Conservation (phyloP, 2,113 vertebrate genomes). For the Vombatus ursinus region DNA sequence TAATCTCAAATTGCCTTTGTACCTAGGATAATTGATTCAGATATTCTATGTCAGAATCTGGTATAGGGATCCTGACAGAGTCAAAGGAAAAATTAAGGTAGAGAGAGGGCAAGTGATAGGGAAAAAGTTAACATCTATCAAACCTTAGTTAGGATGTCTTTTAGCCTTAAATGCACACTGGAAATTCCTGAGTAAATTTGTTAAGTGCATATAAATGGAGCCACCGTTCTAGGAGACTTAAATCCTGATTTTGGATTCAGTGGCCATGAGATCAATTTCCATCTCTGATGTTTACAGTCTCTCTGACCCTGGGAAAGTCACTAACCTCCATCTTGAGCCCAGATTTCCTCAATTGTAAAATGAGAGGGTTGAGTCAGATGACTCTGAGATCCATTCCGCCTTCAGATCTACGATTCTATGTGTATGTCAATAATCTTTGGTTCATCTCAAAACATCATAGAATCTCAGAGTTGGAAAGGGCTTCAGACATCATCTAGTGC, state of each 20-base stretch:
- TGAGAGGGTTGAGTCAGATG: neutral
- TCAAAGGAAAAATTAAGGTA: neutral
- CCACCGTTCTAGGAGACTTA: neutral
- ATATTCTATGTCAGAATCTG: neutral
- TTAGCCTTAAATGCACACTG: neutral
- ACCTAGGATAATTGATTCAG: neutral
- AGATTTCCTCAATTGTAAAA: neutral
- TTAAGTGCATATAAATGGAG: neutral
- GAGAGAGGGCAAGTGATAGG: neutral
- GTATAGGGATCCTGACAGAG: neutral
- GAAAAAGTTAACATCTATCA: neutral
- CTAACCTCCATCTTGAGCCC: neutral
- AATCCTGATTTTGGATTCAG: neutral
- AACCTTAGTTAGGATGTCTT: neutral
- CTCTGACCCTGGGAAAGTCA: neutral
- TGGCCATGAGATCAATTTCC: neutral
- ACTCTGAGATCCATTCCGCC: neutral
- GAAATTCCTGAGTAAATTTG: neutral
- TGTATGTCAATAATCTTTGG: neutral
- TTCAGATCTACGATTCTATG: neutral
- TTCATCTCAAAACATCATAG: neutral
- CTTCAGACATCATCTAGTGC: neutral
- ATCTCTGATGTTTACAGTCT: neutral
- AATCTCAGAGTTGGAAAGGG: neutral
- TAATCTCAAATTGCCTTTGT: neutral